Conservation (phyloP, 2,888 invertebrate genomes). For the Drosophila rellima region DNA sequence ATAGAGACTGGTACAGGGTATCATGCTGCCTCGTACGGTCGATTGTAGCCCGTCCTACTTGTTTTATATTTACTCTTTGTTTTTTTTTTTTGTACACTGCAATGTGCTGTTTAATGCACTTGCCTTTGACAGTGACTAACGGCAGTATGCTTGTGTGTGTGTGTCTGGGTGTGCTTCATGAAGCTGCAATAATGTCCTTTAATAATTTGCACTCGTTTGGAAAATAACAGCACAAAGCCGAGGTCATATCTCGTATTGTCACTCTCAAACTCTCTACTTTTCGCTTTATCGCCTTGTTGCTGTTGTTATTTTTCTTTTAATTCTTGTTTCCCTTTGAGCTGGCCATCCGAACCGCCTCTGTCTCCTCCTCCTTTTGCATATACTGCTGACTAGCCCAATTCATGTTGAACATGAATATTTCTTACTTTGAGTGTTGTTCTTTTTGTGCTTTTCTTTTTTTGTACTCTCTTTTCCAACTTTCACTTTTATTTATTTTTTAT, state of each 20-base stretch:
- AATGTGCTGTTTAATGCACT: conserved; percentile 50
- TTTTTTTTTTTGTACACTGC: conserved; percentile 2
- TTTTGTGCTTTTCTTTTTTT: not conserved
- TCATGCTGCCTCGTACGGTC: not conserved
- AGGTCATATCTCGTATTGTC: conserved; percentile 46
- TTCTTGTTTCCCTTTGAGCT: conserved; percentile 16
- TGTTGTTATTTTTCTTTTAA: conserved; percentile 25
- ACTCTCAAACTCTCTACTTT: conserved; percentile 5
- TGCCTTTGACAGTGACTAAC: conserved; percentile 60
- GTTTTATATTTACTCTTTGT: not conserved
- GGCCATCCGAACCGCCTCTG: conserved; percentile 18
- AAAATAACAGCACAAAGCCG: conserved; percentile 79
- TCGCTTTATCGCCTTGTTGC: conserved; percentile 4
- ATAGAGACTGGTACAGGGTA: not conserved
- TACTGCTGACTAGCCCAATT: conserved; percentile 4
- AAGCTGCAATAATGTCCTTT: conserved; percentile 84
- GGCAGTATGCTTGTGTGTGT: conserved; percentile 10
- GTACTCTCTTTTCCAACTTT: not conserved
- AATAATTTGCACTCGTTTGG: conserved; percentile 84
- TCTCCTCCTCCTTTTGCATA: not conserved
- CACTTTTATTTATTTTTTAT: conserved; percentile 14
- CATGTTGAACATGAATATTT: conserved; percentile 10
- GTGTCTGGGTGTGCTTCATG: conserved; percentile 66
- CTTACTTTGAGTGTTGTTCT: not conserved
- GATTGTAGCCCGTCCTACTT: not conserved